Base-by-base conservation (phyloP, 1,140 invertebrate species). In the Hermetia illucens region DNA sequence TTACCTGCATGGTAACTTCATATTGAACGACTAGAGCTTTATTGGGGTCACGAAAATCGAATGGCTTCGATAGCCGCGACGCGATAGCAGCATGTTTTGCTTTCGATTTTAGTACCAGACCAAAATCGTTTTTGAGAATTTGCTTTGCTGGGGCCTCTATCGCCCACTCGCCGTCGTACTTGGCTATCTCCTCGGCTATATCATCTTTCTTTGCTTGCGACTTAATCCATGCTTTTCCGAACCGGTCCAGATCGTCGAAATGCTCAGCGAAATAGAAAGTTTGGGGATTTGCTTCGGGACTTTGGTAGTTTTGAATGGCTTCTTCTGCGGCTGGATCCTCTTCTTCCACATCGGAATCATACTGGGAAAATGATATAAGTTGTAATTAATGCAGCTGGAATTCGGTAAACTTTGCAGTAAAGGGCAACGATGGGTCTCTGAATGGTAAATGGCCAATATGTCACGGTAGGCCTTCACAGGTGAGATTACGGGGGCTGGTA, bases 51-150 rank as follows among this genome's bases (percentile, higher is more conserved):
- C 55, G 70, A 58, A 98, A 98, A 21, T 79, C 66, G 63, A 95
- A 98, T 13, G 82, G 79, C 53, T 75, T 79, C 33, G 69, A 66
- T 5, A 99, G 64, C 22, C 74, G 66, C n/a, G 83, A 68, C 12
- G 93, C 71, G 49, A 98, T 90, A 5, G 95, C 95, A 36, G 94
- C 84, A 66, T 97, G 95, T 53, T 92, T 90, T 5, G 93, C 94
- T 68, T 93, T 92, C 0, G 88, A 88, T 61, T 90, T 92, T 6
- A 98, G 64, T 15, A 96, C 82, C 35, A 98, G 64, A 32, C 90
- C 92, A 47, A 79, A 61, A 61, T 98, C 93, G 33, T 82, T 81
- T 20, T 74, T 70, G 40, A 96, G 69, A 3, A 80, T 72, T 51
- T 80, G 76, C 49, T 77, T 73, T 29, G 73, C 65, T 15, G 90